Base-by-base conservation (phyloP, 2,888 invertebrate species). In the Notodonta dromedarius region DNA sequence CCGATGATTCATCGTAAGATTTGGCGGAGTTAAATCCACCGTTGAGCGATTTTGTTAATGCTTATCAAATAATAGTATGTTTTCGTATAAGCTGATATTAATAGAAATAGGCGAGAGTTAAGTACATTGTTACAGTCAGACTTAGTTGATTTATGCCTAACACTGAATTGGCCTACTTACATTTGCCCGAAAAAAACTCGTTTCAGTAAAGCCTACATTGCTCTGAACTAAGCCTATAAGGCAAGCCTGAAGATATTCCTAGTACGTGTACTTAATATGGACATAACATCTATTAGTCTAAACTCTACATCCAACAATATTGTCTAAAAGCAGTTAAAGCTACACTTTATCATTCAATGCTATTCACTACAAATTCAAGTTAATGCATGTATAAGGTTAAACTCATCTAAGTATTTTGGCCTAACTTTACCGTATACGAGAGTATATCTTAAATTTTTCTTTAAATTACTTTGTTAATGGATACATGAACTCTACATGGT, bases 1-100 rank as follows among this genome's bases (percentile, higher is more conserved):
- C 42, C 50, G 61, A 67, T 78, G 77, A 77, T 62, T 78, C 78
- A 78, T 71, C 54, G 42, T 62, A 58, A 58, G 54, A 65, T 66
- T 63, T 60, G 62, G 53, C 58, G 59, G 51, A 61, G 61, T 70
- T 60, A 35, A 48, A 64, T 63, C 60, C 58, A 74, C 73, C 77
- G 60, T 75, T 67, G 75, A 74, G 67, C 66, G 75, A 63, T 71
- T 70, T 60, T 64, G 67, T 65, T 65, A 71, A 71, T 71, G 64
- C 51, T 9, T 40, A 16, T 58, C 58, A 58, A 63, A 59, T 63
- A 66, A 60, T 63, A 65, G 62, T 76, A 63, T 64, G 65, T 64
- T 74, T 75, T 61, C 61, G 63, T 48, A 58, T 13, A 32, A 24
- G 52, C 24, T 32, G 9, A 32, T 52, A 52, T 52, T 52, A 24